Conservation (phyloP, 2,888 invertebrate genomes). For the Ichneumoninae sp. region DNA sequence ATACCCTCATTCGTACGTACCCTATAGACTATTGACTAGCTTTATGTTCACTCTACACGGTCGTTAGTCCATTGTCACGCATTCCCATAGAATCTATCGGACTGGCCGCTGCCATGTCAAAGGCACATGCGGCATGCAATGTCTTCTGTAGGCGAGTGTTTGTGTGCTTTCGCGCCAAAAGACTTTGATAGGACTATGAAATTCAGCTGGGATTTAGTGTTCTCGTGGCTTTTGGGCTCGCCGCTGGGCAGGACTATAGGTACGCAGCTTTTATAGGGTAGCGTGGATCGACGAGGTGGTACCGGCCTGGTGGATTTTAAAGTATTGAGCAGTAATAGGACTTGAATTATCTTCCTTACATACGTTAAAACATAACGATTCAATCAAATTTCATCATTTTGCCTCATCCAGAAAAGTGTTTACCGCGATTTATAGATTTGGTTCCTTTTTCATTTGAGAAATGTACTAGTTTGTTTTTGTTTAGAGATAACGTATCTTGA, state of each 20-base stretch:
- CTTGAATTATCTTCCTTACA: background rate
- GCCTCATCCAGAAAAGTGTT: background rate
- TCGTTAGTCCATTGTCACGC: slow-evolving; percentile 39
- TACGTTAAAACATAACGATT: background rate
- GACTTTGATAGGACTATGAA: slow-evolving; percentile 27
- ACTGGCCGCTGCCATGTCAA: background rate
- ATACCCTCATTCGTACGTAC: slow-evolving; percentile 22
- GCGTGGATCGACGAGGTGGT: background rate
- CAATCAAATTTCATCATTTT: background rate
- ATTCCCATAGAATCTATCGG: slow-evolving; percentile 11
- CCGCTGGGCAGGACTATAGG: background rate
- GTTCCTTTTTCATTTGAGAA: background rate
- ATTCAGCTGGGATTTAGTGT: slow-evolving; percentile 16
- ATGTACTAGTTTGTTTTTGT: too few relatives aligned
- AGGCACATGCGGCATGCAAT: background rate
- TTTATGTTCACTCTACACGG: slow-evolving; percentile 41
- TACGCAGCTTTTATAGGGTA: background rate
- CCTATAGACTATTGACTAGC: slow-evolving; percentile 34
- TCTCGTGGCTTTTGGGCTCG: background rate
- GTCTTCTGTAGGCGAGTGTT: background rate
- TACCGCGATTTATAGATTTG: background rate
- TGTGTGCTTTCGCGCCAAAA: background rate
- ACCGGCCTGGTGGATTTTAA: background rate
- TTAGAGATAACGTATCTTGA: too few relatives aligned
- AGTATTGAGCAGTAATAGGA: background rate